Evolutionary conservation across 2,888 invertebrate genomes (phyloP), one percentile per base, ranked within the genome.

Genomic region (Melinaea marsaeus): DNA sequence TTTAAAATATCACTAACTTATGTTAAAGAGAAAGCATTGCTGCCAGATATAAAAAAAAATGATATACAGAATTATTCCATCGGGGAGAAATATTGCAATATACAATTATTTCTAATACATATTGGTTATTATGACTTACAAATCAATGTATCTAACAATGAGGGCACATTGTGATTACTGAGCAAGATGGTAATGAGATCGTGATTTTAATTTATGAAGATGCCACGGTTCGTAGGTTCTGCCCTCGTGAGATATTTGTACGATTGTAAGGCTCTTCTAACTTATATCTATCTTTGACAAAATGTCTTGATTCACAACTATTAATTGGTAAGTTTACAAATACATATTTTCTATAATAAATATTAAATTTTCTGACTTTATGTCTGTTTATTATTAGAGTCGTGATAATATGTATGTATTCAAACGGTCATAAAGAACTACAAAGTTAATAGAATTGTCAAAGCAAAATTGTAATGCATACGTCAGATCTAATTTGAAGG

Each of bases 131-230:
- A 51, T 11, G 51, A 51, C 6, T 48, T n/a, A n/a, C 48, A 22
- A 51, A 11, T 51, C 51, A 51, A 32, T 32, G 11, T 51, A 9
- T 32, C 51, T 42, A 42, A 51, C 32, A 51, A 51, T 51, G 9
- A 51, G 51, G 51, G 32, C 32, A 32, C 32, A 51, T 51, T 51
- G 32, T 51, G 51, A 51, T 51, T 22, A 51, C 51, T 48, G n/a
- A 2, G 22, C 48, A 9, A 65, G 64, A 69, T 67, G 63, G 69
- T 72, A 72, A 74, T 74, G 70, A 71, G 71, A 65, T 74, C 72
- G 73, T 74, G 73, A 74, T 72, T 71, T 70, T 71, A 69, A 72
- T 74, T 72, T 74, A 72, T 69, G 67, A 67, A 65, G 65, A 69
- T 66, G 62, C 67, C 64, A 65, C 60, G 64, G 60, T 65, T 57